Conservation (phyloP, 2,797 vertebrate species). For the Craterocephalus amniculus region DNA sequence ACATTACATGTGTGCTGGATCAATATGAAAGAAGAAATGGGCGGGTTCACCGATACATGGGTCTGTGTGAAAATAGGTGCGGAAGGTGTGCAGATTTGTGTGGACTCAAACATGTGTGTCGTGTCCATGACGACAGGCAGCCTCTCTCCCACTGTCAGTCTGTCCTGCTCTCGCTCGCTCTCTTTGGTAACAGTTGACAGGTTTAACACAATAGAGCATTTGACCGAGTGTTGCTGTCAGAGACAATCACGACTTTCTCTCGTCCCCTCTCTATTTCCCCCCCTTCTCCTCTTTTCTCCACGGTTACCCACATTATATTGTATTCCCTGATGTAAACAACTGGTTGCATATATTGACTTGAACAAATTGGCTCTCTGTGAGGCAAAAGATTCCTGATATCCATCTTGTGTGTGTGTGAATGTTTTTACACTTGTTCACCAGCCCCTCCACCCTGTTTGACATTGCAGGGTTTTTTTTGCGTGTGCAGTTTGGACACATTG, state of each 20-base stretch:
- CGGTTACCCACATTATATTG: slow-evolving; percentile 3
- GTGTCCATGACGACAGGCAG: slow-evolving; percentile 69
- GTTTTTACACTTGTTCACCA: slow-evolving; percentile 10
- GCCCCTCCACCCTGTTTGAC: slow-evolving; percentile 28
- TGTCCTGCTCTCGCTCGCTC: slow-evolving; percentile 33
- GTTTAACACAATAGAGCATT: slow-evolving; percentile 65
- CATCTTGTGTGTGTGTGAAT: slow-evolving; percentile 1
- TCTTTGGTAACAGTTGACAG: slow-evolving; percentile 69
- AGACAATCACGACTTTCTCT: slow-evolving; percentile 40
- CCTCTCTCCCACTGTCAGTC: slow-evolving; percentile 33
- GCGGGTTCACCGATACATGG: slow-evolving; percentile 31
- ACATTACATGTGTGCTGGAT: slow-evolving; percentile 26
- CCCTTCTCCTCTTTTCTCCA: not conserved
- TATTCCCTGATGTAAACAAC: slow-evolving; percentile 7
- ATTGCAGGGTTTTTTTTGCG: slow-evolving; percentile 36
- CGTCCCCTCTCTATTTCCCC: slow-evolving; percentile 6
- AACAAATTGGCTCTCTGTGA: not conserved
- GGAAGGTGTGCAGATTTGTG: slow-evolving; percentile 34
- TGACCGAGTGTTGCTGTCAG: slow-evolving; percentile 46
- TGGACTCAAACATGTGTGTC: slow-evolving; percentile 42
- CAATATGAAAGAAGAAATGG: slow-evolving; percentile 52
- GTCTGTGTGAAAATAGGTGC: slow-evolving; percentile 28
- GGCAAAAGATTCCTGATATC: slow-evolving; percentile 18
- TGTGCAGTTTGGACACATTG: slow-evolving; percentile 23
- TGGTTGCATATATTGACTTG: slow-evolving; percentile 13